A percentile compares a stretch with the other conserved stretches of the same genome.
These are phyloP conservation scores for Calosoma granatense DNA, from an alignment of 1,140 invertebrate species.

Conservation along the genomic window DNA sequence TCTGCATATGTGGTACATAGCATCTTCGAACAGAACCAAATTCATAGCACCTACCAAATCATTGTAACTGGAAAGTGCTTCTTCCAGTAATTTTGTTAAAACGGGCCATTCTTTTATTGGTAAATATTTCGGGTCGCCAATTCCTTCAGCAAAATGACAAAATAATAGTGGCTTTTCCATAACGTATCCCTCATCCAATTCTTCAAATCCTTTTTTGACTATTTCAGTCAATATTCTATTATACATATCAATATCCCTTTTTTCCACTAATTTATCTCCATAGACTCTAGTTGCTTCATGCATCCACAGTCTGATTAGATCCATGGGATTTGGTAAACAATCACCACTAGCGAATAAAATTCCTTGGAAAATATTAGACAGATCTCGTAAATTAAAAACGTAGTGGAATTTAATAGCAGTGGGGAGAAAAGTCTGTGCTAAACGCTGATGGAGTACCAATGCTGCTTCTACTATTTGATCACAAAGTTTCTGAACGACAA, in stretches of 20 bases:
- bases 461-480: constrained; percentile 58
- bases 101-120: constrained; percentile 60
- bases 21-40: constrained; percentile 91
- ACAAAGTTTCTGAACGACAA: constrained; percentile 45
- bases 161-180: constrained; percentile 68
- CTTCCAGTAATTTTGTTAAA: constrained; percentile 66
- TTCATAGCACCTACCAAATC: constrained; percentile 83
- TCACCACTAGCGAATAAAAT: constrained; percentile 79
- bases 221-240: constrained; percentile 62
- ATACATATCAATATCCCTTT: constrained; percentile 63
- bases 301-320: constrained; percentile 72
- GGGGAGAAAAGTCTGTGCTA: constrained; percentile 68
- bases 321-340: constrained; percentile 54
- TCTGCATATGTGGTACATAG: constrained; percentile 82
- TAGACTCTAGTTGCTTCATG: constrained; percentile 88
- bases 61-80: constrained; percentile 79
- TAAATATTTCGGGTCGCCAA: constrained; percentile 87
- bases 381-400: constrained; percentile 83
- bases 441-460: constrained; percentile 65
- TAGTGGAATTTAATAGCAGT: constrained; percentile 95
- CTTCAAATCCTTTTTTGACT: constrained; percentile 76
- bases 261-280: constrained; percentile 76
- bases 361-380: constrained; percentile 86
- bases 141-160: constrained; percentile 83
- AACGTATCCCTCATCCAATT: constrained; percentile 51